Base-by-base conservation (phyloP, 2,888 invertebrate species). In the Mellilla xanthometata region DNA sequence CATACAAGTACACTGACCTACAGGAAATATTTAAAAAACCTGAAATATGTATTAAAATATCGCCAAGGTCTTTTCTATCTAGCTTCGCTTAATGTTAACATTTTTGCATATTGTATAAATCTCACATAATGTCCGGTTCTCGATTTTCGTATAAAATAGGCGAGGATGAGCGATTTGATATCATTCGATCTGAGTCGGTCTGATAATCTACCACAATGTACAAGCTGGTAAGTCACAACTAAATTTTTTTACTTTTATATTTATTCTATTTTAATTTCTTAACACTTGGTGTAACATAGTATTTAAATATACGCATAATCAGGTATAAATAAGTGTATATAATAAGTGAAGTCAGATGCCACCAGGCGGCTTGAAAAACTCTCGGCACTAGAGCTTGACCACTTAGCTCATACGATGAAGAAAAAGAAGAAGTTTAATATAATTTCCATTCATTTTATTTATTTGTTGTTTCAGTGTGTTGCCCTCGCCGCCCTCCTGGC, bases 401-500 rank as follows among this genome's bases (percentile, higher is more conserved):
- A n/a, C n/a, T n/a, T n/a, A n/a, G n/a, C n/a, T n/a, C n/a, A n/a
- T n/a, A n/a, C n/a, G n/a, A n/a, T n/a, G n/a, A n/a, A n/a, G n/a
- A n/a, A n/a, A n/a, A n/a, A n/a, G n/a, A n/a, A n/a, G n/a, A n/a
- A n/a, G n/a, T n/a, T n/a, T n/a, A 19, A 19, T 19, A 19, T 19
- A 19, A 6, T 26, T n/a, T n/a, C n/a, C n/a, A 26, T 3, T 2
- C 26, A 26, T n/a, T 1, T 26, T 26, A 5, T 10, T 28, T n/a
- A 7, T 8, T 31, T 39, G 13, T 42, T 49, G 32, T 57, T 54
- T 2, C 51, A 57, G 57, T 54, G 50, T 36, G 46, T 61, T 23
- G 61, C 52, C 43, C 46, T 59, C 23, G 33, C 49, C 28, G 56
- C 62, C 42, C 43, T 56, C 11, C 29, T 62, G 59, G 58, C 58